Base-by-base conservation (phyloP, 2,888 invertebrate species). In the Ethmia dodecea region DNA sequence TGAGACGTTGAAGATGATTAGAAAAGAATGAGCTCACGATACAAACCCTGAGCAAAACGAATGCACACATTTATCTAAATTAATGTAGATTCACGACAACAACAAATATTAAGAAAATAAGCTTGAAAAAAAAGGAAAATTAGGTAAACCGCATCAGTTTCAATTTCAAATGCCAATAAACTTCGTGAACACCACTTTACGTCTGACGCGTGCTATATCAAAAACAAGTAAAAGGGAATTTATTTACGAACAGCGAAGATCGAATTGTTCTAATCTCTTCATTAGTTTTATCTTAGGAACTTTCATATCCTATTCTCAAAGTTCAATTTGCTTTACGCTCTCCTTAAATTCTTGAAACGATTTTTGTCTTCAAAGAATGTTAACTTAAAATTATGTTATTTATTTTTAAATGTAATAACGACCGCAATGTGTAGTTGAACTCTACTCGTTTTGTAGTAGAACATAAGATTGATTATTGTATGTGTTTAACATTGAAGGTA, bases 151-250 rank as follows among this genome's bases (percentile, higher is more conserved):
- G n/a, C n/a, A n/a, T n/a, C n/a, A n/a, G n/a, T n/a, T n/a, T n/a
- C n/a, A n/a, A n/a, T n/a, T n/a, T n/a, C n/a, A n/a, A n/a, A n/a
- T n/a, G n/a, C n/a, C n/a, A n/a, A n/a, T n/a, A n/a, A n/a, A n/a
- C n/a, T n/a, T n/a, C 42, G 28, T 40, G 37, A 27, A 38, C 33
- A 34, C 20, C 10, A 35, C 33, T 49, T 51, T 52, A 42, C 37
- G 42, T 52, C 50, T 54, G 60, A 64, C 69, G 64, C 70, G 69
- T 70, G 70, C 66, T 67, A 48, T 52, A 66, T 60, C 54, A 59
- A 58, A 67, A 59, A 60, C 49, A 60, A 42, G 48, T 49, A 48
- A 56, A 55, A 57, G 59, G 62, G 59, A 22, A 22, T n/a, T 22
- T 22, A 24, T 37, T 37, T 37, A 29, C 33, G 16, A 26, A 29